Conservation (phyloP, 2,797 vertebrate species). For the Clarias platycephalus region DNA sequence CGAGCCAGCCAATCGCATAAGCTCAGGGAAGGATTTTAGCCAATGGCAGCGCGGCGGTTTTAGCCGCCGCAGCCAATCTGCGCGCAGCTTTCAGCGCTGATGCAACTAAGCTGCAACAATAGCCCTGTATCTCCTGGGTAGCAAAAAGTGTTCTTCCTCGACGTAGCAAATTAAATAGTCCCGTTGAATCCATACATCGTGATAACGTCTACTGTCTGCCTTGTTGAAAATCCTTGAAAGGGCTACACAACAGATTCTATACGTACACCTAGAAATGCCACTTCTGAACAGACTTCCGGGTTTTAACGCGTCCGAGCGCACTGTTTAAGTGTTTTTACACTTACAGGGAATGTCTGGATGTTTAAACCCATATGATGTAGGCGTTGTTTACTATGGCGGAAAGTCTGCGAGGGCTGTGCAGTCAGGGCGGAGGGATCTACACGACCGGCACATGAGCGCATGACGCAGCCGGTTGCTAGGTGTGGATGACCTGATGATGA, state of each 20-base stretch:
- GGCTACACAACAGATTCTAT: neutral
- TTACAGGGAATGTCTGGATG: neutral
- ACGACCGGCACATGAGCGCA: constrained; percentile 49
- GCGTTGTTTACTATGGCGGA: constrained; percentile 42
- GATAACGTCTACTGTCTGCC: constrained; percentile 9
- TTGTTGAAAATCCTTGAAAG: constrained; percentile 10
- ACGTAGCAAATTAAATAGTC: constrained; percentile 69
- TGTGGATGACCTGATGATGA: constrained; percentile 73
- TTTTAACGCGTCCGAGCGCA: neutral
- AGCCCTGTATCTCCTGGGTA: constrained; percentile 65
- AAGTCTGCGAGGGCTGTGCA: neutral
- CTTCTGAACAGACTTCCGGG: neutral
- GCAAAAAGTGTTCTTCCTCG: constrained; percentile 69
- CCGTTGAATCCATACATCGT: constrained; percentile 59
- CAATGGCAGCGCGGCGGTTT: constrained; percentile 64
- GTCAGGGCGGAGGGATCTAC: constrained; percentile 66
- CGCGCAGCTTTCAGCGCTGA: constrained; percentile 69
- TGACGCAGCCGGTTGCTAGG: constrained; percentile 84
- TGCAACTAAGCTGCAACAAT: constrained; percentile 81
- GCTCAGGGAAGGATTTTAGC: constrained; percentile 51
- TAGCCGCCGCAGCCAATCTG: constrained; percentile 66
- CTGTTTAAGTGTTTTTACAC: neutral
- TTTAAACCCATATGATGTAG: constrained; percentile 36
- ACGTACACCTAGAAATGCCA: neutral
- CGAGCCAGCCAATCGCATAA: constrained; percentile 70